phyloP scores from a whole-genome alignment of 2,797 vertebrate genomes.

The Allochrocebus solatus region DNA sequence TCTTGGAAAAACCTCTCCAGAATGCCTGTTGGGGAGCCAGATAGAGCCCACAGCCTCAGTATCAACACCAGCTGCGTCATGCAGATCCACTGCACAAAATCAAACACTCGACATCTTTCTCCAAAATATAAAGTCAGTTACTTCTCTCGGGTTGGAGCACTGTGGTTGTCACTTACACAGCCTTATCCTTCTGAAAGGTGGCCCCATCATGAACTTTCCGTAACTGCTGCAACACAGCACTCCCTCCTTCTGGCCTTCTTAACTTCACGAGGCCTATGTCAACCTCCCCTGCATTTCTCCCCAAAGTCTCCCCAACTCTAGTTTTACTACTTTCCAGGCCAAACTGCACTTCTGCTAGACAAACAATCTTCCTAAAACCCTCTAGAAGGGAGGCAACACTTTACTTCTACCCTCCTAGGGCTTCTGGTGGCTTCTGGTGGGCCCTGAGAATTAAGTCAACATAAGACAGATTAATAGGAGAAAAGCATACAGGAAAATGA shows the following conservation, averaged over 20 bases:
- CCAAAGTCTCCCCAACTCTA: neutral
- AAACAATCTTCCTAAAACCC: neutral
- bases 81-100: neutral
- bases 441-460: neutral
- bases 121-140: neutral
- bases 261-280: neutral
- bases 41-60: neutral
- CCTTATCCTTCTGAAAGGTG: neutral
- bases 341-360: neutral
- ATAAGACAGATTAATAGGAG: neutral
- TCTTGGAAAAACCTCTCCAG: conserved; percentile 23
- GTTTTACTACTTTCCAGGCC: neutral
- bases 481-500: neutral
- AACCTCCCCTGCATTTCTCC: neutral
- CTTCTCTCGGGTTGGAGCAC: neutral
- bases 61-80: neutral
- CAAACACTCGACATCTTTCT: neutral
- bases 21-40: neutral
- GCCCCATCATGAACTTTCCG: neutral
- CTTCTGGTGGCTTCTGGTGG: neutral
- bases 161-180: neutral
- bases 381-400: neutral
- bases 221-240: neutral
- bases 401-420: neutral
- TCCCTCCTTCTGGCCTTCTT: neutral